phyloP scores from a whole-genome alignment of 2,888 invertebrate species.

The Tenthredo distinguenda region DNA sequence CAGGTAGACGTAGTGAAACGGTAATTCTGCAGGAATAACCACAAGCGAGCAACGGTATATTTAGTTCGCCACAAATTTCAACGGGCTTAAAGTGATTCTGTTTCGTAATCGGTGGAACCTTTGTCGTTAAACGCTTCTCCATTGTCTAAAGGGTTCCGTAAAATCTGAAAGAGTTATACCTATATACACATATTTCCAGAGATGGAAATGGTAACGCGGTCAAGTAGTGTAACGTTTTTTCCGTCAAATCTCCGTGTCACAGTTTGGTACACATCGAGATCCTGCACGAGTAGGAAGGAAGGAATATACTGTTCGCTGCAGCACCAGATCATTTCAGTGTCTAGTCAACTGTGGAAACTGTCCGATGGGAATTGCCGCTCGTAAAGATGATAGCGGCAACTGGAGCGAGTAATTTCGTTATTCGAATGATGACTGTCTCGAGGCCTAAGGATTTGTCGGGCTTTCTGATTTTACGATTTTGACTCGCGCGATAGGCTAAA shows the following conservation, averaged over 20 bases:
- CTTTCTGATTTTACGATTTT: constrained; percentile 39
- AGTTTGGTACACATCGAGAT: constrained; percentile 43
- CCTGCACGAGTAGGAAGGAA: neutral
- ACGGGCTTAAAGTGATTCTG: constrained; percentile 8
- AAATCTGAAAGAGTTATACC: neutral
- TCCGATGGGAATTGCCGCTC: constrained; percentile 46
- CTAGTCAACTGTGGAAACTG: constrained; percentile 51
- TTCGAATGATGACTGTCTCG: constrained; percentile 42
- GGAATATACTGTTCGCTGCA: constrained; percentile 7
- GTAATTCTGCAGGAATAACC: constrained; percentile 17
- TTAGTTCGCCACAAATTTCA: constrained; percentile 25
- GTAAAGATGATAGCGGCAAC: constrained; percentile 46
- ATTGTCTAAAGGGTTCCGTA: neutral
- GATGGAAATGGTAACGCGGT: constrained; percentile 16
- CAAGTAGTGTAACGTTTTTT: constrained; percentile 2
- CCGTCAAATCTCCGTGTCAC: constrained; percentile 26
- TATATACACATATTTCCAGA: neutral
- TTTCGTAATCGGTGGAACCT: neutral
- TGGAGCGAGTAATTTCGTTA: constrained; percentile 48
- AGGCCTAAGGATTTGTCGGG: constrained; percentile 32
- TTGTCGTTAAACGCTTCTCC: neutral
- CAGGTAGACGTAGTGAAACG: neutral
- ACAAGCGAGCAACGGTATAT: constrained; percentile 15
- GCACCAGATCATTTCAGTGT: constrained; percentile 41
- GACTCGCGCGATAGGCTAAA: constrained; percentile 2